Base-by-base conservation (phyloP, 2,113 vertebrate genomes). In the Seriola quinqueradiata region DNA sequence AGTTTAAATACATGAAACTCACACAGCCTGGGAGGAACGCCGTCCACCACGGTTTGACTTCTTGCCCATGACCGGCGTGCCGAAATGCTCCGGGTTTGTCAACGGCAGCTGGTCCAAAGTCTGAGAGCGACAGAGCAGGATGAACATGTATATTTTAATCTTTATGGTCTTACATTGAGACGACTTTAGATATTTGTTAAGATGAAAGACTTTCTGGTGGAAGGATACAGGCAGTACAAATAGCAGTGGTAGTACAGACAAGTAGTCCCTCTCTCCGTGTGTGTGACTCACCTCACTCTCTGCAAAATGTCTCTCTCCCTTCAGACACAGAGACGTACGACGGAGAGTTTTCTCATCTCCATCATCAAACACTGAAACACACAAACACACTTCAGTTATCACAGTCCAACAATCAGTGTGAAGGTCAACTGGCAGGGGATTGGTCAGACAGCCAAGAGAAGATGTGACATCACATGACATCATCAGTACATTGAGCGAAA, bases 21-120 rank as follows among this genome's bases (percentile, higher is more conserved):
- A 99, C 98, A 97, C 94, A 69, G 97, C 97, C 93, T 99, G 97
- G 52, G 97, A 99, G 0, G 97, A 98, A 9, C 98, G 95, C 64
- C 98, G 96, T 40, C 98, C 98, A 54, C 92, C 91, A 0, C 98
- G 94, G 72, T 99, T 99, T 0, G 96, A 96, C 92, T 99, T 99
- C 93, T 99, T 99, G 48, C 97, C 97, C 87, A 99, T 99, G 89
- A 99, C 98, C 38, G 98, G 98, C 21, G 98, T 99, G 81, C 98
- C 98, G 87, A 99, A 99, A 91, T 99, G 98, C 90, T 99, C 98
- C 10, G 98, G 98, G 87, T 99, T 99, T 4, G 98, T 99, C 84
- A 99, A 88, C 36, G 98, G 98, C 87, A 99, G 96, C 85, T 99
- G 98, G 93, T 99, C 98, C 92, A 99, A 92, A 0, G 98, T 99